phyloP scores from a whole-genome alignment of 2,888 invertebrate species.

The Tipula helvola region DNA sequence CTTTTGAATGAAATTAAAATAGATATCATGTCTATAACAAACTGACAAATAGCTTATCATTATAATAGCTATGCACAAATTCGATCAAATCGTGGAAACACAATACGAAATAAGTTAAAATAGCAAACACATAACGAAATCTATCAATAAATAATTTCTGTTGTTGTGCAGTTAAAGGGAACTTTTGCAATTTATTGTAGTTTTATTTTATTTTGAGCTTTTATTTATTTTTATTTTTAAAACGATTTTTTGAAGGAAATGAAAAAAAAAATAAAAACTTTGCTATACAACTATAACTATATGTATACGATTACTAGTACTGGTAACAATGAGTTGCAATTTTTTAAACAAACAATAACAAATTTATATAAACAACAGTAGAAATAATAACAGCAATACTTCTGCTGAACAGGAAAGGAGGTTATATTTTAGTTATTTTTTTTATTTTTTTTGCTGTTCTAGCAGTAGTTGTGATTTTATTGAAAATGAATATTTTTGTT shows the following conservation, averaged over 20 bases:
- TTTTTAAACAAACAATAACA: not conserved
- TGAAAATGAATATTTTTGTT: constrained; percentile 4
- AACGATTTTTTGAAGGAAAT: not conserved
- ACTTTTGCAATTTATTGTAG: not conserved
- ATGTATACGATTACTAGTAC: not conserved
- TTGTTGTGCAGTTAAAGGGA: not conserved
- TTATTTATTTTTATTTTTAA: not conserved
- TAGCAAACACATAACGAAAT: not conserved
- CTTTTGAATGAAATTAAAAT: not conserved
- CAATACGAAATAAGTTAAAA: not conserved
- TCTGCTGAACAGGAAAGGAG: not conserved
- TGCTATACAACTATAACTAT: not conserved
- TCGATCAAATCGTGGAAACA: not conserved
- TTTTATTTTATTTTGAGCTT: not conserved
- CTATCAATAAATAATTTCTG: not conserved
- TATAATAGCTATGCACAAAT: not conserved
- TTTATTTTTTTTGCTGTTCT: not conserved
- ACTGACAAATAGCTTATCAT: too few species aligned
- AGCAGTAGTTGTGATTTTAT: not conserved
- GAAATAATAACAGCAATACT: not conserved
- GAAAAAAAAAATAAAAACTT: not conserved
- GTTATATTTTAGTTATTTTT: not conserved
- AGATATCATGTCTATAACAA: not conserved
- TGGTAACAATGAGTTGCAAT: not conserved
- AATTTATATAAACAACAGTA: not conserved